A percentile compares a stretch with the other conserved stretches of the same genome.
Evolutionary conservation across 2,888 invertebrate species (phyloP).

Genomic region (Nephrotoma flavescens): DNA sequence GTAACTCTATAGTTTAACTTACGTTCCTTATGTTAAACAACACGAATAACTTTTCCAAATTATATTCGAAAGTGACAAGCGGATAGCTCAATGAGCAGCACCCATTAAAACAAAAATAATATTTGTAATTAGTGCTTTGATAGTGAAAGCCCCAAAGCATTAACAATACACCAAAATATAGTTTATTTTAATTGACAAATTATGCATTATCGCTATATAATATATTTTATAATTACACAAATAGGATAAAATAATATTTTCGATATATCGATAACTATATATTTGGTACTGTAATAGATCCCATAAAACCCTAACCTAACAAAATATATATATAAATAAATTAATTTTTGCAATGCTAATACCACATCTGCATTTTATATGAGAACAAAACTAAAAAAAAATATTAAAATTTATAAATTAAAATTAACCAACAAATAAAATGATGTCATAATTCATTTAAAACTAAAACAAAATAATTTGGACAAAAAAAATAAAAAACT

Average conservation of each 20-base stretch:
- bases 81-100: too few species aligned
- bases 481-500: not conserved
- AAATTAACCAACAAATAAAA: not conserved
- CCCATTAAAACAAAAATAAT: too few species aligned
- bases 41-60: too few species aligned
- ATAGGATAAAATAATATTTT: not conserved
- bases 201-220: not conserved
- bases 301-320: not conserved
- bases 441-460: not conserved
- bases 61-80: too few species aligned
- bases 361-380: not conserved
- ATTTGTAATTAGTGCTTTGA: too few species aligned
- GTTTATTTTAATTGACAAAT: not conserved
- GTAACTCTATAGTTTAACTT: too few species aligned
- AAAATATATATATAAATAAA: not conserved
- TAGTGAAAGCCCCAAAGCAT: too few species aligned
- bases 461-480: not conserved
- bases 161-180: too few species aligned
- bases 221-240: not conserved
- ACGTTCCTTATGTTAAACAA: too few species aligned
- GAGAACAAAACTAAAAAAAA: not conserved
- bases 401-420: not conserved
- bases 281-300: not conserved
- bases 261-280: not conserved
- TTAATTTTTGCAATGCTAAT: not conserved